Evolutionary conservation across 2,797 vertebrate species (phyloP), one percentile per base, ranked within the genome.

Genomic region (Scolopax bukidnonensis): DNA sequence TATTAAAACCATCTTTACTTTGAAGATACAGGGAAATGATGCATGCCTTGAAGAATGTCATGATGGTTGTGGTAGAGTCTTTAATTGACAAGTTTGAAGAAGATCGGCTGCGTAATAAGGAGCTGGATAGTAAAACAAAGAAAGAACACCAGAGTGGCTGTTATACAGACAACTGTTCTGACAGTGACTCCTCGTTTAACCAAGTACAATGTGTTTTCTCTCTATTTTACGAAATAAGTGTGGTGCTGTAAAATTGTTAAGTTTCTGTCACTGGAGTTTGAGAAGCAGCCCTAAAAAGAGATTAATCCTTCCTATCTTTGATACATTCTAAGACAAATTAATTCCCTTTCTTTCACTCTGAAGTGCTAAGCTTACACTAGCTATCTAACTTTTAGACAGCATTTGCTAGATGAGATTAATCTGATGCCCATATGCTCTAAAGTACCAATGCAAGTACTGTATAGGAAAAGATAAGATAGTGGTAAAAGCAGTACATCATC

Each of bases 151-250:
- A 97, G 40, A 98, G 91, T 95, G 98, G 97, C 95, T 98, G 96
- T 74, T 99, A 98, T 88, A 97, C 96, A 4, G 99, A 99, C 97
- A 99, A 99, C 97, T 99, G 98, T 97, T 99, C 99, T 12, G 99
- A 99, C 96, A 99, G 99, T 30, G 99, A 99, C 96, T 99, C 99
- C 4, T 99, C 99, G 1, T 99, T 99, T 88, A 99, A 98, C 95
- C 99, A 99, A 98, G 99, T 99, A 86, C 56, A 86, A 13, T 74
- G 54, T 16, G 2, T 82, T 96, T 90, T 90, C 17, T 70, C 17
- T 93, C 68, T 93, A 0, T 84, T 10, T 90, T 89, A 54, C 6
- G 2, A 92, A 89, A 81, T 90, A 41, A 89, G 11, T 32, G 11
- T 84, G 56, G 40, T 65, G 54, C 56, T 81, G 23, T 23, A 86